Evolutionary conservation across 2,888 invertebrate genomes (phyloP).

Genomic region (Coenonympha glycerion): DNA sequence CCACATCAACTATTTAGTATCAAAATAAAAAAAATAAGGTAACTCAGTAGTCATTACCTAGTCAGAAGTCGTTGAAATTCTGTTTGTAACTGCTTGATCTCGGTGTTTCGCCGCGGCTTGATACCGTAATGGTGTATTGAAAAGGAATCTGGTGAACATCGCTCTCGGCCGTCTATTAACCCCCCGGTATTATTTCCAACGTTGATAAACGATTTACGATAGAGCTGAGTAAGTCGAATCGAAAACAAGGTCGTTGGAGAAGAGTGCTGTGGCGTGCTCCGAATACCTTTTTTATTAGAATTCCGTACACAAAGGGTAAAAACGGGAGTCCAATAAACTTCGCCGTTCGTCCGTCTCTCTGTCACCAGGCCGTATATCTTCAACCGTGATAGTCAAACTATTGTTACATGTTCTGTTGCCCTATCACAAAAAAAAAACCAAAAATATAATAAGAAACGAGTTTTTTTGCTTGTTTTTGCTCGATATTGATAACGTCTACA

Average conservation of each 20-base stretch:
- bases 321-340: too few relatives aligned
- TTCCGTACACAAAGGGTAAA: too few relatives aligned
- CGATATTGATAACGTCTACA: too few relatives aligned
- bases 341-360: too few relatives aligned
- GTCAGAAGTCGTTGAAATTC: slow-evolving; percentile 10
- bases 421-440: too few relatives aligned
- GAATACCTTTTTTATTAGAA: too few relatives aligned
- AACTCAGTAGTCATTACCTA: not conserved
- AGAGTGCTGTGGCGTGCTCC: slow-evolving; percentile 57
- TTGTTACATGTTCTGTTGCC: too few relatives aligned
- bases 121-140: slow-evolving; percentile 19
- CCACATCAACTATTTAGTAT: not conserved
- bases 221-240: slow-evolving; percentile 55
- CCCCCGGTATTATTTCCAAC: slow-evolving; percentile 42
- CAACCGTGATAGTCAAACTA: too few relatives aligned
- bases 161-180: slow-evolving; percentile 57
- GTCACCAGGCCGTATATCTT: too few relatives aligned
- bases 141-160: slow-evolving; percentile 48
- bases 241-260: slow-evolving; percentile 65
- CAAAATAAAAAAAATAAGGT: not conserved
- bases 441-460: too few relatives aligned
- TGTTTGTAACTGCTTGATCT: not conserved
- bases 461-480: too few relatives aligned
- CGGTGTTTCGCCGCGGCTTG: slow-evolving; percentile 1
- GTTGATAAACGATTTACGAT: slow-evolving; percentile 67